Percentiles rank a stretch among this genome's conserved stretches.
Evolutionary conservation across 1,140 invertebrate species (phyloP).

Genomic region (Cherax destructor): DNA sequence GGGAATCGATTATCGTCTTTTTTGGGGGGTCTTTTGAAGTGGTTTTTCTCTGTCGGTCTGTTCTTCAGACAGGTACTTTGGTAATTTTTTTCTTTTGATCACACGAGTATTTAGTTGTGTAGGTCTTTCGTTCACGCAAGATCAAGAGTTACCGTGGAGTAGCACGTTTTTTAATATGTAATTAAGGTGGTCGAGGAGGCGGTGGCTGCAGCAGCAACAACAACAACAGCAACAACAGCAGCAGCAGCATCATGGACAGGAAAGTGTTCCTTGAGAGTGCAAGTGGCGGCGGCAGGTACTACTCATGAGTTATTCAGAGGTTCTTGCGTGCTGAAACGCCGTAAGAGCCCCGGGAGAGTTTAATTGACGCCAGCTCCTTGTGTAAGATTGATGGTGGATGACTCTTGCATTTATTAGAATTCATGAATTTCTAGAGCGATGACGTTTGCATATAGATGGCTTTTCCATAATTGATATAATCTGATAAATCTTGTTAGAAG

Average conservation of each 20-base stretch:
- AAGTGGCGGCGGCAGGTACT: not conserved
- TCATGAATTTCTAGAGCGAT: slow-evolving; percentile 46
- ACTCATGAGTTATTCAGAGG: slow-evolving; percentile 14
- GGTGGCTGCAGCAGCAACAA: not conserved
- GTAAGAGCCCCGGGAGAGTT: slow-evolving; percentile 6
- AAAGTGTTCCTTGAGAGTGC: not conserved
- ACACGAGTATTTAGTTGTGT: no score
- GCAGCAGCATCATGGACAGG: not conserved
- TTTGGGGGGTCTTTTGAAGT: no score
- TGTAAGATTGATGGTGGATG: slow-evolving; percentile 10
- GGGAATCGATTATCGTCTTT: no score
- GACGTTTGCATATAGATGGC: slow-evolving; percentile 48
- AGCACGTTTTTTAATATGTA: no score
- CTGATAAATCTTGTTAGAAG: slow-evolving; percentile 30
- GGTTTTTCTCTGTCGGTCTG: no score
- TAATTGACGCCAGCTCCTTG: slow-evolving; percentile 21
- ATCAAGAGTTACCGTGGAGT: no score
- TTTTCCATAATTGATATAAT: slow-evolving; percentile 51
- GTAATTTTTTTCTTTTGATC: no score
- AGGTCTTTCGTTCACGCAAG: no score
- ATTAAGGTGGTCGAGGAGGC: no score
- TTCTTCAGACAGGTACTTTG: no score
- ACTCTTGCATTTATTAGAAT: slow-evolving; percentile 42
- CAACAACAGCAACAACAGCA: no score
- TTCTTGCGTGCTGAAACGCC: slow-evolving; percentile 20